Conservation (phyloP, 2,113 vertebrate species). For the Solea senegalensis region DNA sequence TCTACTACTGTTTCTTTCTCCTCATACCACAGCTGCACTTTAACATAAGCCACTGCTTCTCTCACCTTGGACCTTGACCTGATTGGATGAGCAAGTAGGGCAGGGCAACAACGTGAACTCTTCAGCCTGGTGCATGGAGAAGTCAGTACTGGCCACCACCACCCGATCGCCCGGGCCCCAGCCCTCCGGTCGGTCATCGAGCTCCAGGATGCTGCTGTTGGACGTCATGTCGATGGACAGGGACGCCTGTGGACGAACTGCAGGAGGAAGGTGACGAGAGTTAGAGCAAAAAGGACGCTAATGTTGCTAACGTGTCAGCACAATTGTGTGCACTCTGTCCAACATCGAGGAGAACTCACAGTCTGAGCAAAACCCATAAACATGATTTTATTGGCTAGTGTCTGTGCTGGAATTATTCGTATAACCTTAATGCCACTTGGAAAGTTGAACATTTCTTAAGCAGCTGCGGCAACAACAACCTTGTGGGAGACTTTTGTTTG, state of each 20-base stretch:
- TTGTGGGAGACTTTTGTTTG: too few relatives aligned
- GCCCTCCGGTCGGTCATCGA: constrained; percentile 86
- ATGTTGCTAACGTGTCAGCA: too few relatives aligned
- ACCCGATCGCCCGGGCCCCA: constrained; percentile 88
- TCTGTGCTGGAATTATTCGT: too few relatives aligned
- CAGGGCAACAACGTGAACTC: constrained; percentile 92
- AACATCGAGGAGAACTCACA: too few relatives aligned
- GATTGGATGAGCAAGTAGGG: constrained; percentile 81
- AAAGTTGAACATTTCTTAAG: too few relatives aligned
- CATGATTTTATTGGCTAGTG: too few relatives aligned
- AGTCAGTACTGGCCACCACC: constrained; percentile 94
- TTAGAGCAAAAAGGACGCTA: background rate
- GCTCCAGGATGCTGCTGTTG: constrained; percentile 84
- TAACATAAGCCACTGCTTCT: background rate
- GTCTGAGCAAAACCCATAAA: too few relatives aligned
- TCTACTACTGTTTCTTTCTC: too few relatives aligned
- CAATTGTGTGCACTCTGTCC: too few relatives aligned
- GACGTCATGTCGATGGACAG: constrained; percentile 82
- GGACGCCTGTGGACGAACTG: constrained; percentile 90
- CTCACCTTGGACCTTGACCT: constrained; percentile 92
- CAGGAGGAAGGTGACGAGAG: constrained; percentile 10
- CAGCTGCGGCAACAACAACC: too few relatives aligned
- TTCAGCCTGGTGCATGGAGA: constrained; percentile 96
- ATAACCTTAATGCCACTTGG: too few relatives aligned
- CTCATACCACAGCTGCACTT: background rate